A percentile compares a stretch with the other conserved stretches of the same genome.
Evolutionary conservation across 2,888 invertebrate genomes (phyloP).

Genomic region (Drosophila stalkeri): DNA sequence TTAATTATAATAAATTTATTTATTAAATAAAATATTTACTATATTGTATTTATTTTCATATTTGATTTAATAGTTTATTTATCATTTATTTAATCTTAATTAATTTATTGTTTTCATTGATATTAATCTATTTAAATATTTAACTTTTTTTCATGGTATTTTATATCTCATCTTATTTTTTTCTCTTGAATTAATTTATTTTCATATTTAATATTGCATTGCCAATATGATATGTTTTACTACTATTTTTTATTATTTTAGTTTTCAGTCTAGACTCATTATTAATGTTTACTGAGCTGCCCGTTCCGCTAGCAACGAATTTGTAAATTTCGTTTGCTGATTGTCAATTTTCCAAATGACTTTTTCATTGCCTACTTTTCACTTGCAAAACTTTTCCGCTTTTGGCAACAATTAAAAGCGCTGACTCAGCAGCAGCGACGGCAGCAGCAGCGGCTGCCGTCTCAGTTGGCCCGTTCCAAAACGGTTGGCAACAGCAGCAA

Average conservation of each 20-base stretch:
- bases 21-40: too few species aligned
- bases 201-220: too few species aligned
- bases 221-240: not conserved
- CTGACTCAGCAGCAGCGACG: conserved; percentile 65
- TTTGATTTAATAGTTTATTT: too few species aligned
- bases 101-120: too few species aligned
- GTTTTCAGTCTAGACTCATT: not conserved
- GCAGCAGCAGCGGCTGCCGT: conserved; percentile 33
- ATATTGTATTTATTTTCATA: too few species aligned
- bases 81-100: too few species aligned
- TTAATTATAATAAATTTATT: not conserved
- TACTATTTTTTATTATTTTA: not conserved
- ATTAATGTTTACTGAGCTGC: not conserved
- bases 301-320: conserved; percentile 12
- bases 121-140: too few species aligned
- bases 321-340: conserved; percentile 34
- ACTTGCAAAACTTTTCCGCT: conserved; percentile 68
- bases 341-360: conserved; percentile 61
- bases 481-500: conserved; percentile 55
- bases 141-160: too few species aligned
- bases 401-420: conserved; percentile 74
- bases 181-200: too few species aligned
- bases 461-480: conserved; percentile 56
- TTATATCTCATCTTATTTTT: too few species aligned
- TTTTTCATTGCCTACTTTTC: conserved; percentile 60